These are phyloP conservation scores for Chymomyza fuscimana DNA, from an alignment of 2,888 invertebrate species.

Conservation along the genomic window DNA sequence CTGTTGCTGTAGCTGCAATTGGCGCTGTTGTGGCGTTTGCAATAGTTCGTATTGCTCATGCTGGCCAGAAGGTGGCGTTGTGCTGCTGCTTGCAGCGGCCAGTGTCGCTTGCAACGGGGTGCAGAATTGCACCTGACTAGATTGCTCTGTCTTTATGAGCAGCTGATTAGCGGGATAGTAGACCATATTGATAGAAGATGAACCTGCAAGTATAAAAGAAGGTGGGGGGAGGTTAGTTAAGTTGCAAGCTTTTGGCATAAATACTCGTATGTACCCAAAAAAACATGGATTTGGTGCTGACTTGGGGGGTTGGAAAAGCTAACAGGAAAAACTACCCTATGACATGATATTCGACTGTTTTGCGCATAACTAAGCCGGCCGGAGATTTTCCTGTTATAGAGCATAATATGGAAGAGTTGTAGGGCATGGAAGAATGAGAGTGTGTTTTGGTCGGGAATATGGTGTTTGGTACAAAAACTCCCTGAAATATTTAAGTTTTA, in stretches of 20 bases:
- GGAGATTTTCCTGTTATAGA: constrained; percentile 34
- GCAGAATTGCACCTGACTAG: constrained; percentile 76
- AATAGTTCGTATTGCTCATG: constrained; percentile 59
- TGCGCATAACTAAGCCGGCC: constrained; percentile 48
- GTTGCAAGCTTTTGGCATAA: no score
- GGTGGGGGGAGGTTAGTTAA: neutral
- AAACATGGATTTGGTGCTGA: no score
- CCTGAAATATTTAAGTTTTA: neutral
- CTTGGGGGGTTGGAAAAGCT: constrained; percentile 55
- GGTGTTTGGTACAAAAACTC: neutral
- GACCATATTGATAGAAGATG: constrained; percentile 77
- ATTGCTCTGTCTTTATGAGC: constrained; percentile 79
- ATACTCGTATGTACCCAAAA: no score
- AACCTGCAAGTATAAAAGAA: constrained; percentile 60
- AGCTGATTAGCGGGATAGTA: constrained; percentile 79
- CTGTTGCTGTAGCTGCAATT: constrained; percentile 64
- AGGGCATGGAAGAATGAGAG: neutral
- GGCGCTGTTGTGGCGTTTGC: constrained; percentile 63
- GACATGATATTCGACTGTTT: constrained; percentile 56
- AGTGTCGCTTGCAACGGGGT: constrained; percentile 58
- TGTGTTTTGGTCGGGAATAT: no score
- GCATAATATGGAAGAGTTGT: constrained; percentile 29
- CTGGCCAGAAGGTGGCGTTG: constrained; percentile 44
- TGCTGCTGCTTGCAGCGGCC: constrained; percentile 28
- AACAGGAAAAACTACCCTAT: constrained; percentile 47